These are phyloP conservation scores for Xanthia icteritia DNA, from an alignment of 2,888 invertebrate genomes.

Conservation along the genomic window DNA sequence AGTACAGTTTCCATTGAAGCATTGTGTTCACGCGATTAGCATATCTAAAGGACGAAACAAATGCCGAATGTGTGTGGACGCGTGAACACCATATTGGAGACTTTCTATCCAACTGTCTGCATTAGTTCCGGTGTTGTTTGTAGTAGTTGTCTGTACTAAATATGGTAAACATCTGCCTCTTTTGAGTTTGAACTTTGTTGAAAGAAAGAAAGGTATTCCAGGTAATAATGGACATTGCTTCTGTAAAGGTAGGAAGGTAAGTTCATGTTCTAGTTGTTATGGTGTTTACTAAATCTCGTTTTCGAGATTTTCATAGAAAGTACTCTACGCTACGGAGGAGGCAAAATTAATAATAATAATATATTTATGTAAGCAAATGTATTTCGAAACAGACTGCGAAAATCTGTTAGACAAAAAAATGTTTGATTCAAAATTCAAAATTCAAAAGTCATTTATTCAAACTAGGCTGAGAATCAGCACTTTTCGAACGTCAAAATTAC, in stretches of 20 bases:
- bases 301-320: no score
- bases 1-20: slow-evolving; percentile 53
- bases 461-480: no score
- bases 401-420: not conserved
- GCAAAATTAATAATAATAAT: no score
- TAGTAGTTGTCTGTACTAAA: not conserved
- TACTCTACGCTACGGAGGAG: not conserved
- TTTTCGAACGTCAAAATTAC: no score
- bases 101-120: slow-evolving; percentile 55
- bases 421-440: no score
- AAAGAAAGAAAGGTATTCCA: no score
- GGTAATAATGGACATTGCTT: no score
- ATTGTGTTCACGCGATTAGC: slow-evolving; percentile 62
- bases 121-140: slow-evolving; percentile 35
- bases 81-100: slow-evolving; percentile 11
- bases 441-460: no score
- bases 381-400: not conserved
- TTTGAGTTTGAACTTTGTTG: slow-evolving; percentile 13
- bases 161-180: not conserved
- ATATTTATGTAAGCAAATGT: no score
- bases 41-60: slow-evolving; percentile 53
- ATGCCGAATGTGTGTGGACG: slow-evolving; percentile 30
- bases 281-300: no score
- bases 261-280: not conserved
- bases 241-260: no score